Conservation (phyloP, 92 coral and sea anemone species). For the Actinostola sp. region DNA sequence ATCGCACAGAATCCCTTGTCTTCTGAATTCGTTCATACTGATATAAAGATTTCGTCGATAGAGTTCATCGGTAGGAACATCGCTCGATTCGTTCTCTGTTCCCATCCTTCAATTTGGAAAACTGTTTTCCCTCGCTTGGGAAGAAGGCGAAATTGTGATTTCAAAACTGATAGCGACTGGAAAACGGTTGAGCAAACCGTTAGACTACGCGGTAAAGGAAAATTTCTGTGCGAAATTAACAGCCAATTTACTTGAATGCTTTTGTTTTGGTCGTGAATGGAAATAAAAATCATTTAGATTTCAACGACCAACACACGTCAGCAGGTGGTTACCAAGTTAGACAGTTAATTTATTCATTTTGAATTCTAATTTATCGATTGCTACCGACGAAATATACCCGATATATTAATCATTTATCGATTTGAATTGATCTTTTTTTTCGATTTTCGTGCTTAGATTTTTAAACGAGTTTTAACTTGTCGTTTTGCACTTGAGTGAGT, state of each 20-base stretch:
- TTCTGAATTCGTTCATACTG: conserved; percentile 75
- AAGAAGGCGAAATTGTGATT: not conserved
- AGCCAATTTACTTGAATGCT: not conserved
- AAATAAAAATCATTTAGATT: conserved; percentile 4
- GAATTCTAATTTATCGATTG: not conserved
- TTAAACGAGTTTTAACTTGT: no score
- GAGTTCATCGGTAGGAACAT: conserved; percentile 24
- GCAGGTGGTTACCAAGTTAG: conserved; percentile 55
- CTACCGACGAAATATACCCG: no score
- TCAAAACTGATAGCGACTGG: not conserved
- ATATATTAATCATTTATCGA: not conserved
- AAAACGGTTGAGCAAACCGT: no score
- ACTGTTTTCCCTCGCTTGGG: not conserved
- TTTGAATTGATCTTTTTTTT: not conserved
- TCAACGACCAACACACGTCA: conserved; percentile 18
- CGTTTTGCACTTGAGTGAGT: no score
- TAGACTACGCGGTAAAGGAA: not conserved
- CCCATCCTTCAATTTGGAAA: conserved; percentile 12
- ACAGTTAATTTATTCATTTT: conserved; percentile 2
- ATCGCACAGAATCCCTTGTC: conserved; percentile 80
- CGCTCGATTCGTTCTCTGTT: conserved; percentile 5
- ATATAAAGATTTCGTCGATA: conserved; percentile 59
- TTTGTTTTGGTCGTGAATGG: not conserved
- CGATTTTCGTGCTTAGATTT: not conserved
- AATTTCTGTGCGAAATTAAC: not conserved